Base-by-base conservation (phyloP, 1,140 invertebrate genomes). In the Drosophila azteca region DNA sequence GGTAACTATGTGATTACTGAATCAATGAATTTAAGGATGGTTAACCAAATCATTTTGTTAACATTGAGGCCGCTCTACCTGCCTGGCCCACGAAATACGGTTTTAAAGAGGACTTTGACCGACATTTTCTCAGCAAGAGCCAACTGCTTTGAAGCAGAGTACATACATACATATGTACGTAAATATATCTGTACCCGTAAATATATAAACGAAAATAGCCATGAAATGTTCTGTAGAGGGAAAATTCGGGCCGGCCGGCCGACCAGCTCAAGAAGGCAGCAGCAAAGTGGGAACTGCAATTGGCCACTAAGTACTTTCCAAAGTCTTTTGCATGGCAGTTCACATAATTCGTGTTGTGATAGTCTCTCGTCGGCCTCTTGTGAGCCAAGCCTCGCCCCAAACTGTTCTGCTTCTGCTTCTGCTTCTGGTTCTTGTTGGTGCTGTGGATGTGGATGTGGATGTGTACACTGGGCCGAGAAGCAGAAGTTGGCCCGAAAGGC, bases 321-420 rank as follows among this genome's bases (percentile, higher is more conserved):
- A 85, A 87, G 73, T 67, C 69, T 81, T 85, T 87, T 87, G 82
- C 81, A 84, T 81, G 82, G 67, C 77, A 71, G 59, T 77, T 73
- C 77, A 81, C 67, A 87, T 87, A 87, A 85, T 87, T 83, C 57
- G 63, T 85, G 81, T 80, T 84, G 77, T 85, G 81, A 72, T 83
- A 83, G 80, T 85, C 81, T 73, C 24, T 26, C 65, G 75, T 26
- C 65, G 75, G 53, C 77, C 62, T 75, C 57, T 65, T 70, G 81
- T 87, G 51, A 65, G 58, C 41, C 53, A 48, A 65, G 58, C 41
- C 53, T 68, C 51, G 26, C 39, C 46, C 51, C 67, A 43, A 74
- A 64, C 48, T 64, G 61, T 63, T 46, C 31, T 35, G 31, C 8
- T 39, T 39, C 31, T 35, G 31, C 8, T 39, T 39, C 35, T 39